Evolutionary conservation across 2,888 invertebrate species (phyloP), one percentile per base, ranked within the genome.

Genomic region (Leptinotarsa haldemani): DNA sequence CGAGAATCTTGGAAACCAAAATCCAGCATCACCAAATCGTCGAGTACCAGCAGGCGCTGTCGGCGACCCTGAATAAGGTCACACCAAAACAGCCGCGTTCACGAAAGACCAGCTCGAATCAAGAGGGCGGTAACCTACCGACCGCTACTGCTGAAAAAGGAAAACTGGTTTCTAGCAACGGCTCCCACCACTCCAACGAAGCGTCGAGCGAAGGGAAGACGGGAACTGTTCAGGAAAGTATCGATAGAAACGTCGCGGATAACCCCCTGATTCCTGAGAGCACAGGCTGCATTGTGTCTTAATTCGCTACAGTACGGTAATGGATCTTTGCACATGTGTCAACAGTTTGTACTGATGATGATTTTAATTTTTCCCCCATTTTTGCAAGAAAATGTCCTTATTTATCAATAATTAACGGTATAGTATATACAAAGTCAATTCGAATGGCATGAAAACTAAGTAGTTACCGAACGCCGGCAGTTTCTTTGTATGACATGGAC

Each of bases 1-100:
- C 91, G 64, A 92, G 92, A 71, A 89, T 94, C 50, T 89, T 93
- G 70, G 84, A 88, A 68, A 88, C 89, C 20, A 91, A 90, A 83
- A 88, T 90, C 70, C 90, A 90, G 77, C 86, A 88, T 73, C 86
- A 88, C 77, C 90, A 90, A 81, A 89, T 89, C 69, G 85, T 88
- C 65, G 89, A 90, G 71, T 88, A 89, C 75, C 88, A 88, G 75
- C 85, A 86, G 77, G 86, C 86, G 20, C 83, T 86, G 2, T 83
- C 86, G 0, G 86, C 86, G 4, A 83, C 83, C 4, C 78, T 87
- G 65, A 85, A 84, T 75, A 86, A 85, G 76, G 81, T 84, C 9
- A 77, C 82, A 5, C 80, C 80, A n/a, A 79, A 77, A 65, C 84
- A 86, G 40, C 77, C 18, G 4, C 82, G 87, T 25, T 86, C 86